These are phyloP conservation scores for Echiichthys vipera DNA, from an alignment of 2,797 vertebrate species.

Conservation along the genomic window DNA sequence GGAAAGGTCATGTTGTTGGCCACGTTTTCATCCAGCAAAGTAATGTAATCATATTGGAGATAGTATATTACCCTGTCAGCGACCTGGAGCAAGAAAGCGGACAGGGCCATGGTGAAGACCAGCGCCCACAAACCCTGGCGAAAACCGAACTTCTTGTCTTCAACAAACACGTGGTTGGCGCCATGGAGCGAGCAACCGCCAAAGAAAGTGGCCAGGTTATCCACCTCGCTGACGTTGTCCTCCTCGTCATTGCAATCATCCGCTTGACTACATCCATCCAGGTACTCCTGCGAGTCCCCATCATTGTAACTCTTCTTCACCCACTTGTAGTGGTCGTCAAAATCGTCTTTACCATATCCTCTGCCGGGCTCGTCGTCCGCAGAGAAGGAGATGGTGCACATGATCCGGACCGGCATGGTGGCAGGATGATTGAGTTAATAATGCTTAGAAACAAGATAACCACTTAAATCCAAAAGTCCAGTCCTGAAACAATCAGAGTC, in stretches of 20 bases:
- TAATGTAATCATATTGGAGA: constrained; percentile 90
- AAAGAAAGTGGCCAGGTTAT: constrained; percentile 89
- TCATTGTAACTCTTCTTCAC: constrained; percentile 69
- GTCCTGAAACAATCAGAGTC: background rate
- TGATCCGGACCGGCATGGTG: constrained; percentile 93
- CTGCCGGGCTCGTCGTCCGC: constrained; percentile 84
- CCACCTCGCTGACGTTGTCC: constrained; percentile 55
- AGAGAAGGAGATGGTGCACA: constrained; percentile 95
- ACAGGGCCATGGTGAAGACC: constrained; percentile 90
- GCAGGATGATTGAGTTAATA: constrained; percentile 5
- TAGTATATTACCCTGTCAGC: constrained; percentile 90
- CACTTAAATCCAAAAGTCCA: background rate
- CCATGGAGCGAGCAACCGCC: constrained; percentile 92
- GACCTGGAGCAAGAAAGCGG: constrained; percentile 92
- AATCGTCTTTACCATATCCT: constrained; percentile 66
- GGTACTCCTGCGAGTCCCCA: constrained; percentile 68
- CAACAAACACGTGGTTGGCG: constrained; percentile 91
- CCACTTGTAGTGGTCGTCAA: constrained; percentile 84
- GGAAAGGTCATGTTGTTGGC: constrained; percentile 90
- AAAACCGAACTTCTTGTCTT: constrained; percentile 84
- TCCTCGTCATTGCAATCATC: constrained; percentile 77
- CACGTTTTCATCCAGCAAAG: constrained; percentile 89
- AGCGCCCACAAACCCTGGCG: constrained; percentile 90
- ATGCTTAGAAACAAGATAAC: background rate
- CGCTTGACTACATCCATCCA: constrained; percentile 68